Evolutionary conservation across 2,113 vertebrate genomes (phyloP).

Genomic region (Cephalopterus ornatus): DNA sequence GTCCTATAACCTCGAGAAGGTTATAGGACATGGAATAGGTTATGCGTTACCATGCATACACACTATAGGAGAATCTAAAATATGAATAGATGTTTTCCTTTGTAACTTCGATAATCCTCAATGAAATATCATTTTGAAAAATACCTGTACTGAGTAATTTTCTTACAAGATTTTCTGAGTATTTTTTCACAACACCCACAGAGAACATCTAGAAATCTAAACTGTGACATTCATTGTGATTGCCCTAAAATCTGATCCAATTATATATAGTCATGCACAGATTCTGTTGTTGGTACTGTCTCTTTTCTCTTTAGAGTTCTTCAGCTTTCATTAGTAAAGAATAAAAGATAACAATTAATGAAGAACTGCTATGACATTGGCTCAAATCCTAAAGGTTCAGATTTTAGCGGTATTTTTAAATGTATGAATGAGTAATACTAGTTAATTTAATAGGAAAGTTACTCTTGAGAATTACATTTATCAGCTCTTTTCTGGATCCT

Average conservation of each 20-base stretch:
- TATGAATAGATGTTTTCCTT: not conserved
- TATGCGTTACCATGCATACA: not conserved
- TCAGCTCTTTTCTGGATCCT: not conserved
- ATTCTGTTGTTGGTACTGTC: accelerated
- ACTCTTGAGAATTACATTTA: not conserved
- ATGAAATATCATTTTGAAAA: not conserved
- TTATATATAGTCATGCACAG: not conserved
- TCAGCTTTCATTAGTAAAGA: not conserved
- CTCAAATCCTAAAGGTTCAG: not conserved
- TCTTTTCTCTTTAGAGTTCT: not conserved
- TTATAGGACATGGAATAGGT: not conserved
- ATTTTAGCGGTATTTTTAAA: not conserved
- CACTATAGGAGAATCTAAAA: not conserved
- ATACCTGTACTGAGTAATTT: not conserved
- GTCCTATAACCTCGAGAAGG: not conserved
- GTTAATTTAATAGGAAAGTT: not conserved
- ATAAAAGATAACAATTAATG: not conserved
- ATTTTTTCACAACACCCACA: not conserved
- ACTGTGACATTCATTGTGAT: not conserved
- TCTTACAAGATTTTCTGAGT: not conserved
- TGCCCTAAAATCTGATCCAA: constrained; percentile 14
- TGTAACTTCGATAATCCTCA: not conserved
- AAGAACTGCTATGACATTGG: not conserved
- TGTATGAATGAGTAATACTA: not conserved
- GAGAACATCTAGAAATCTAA: not conserved